Base-by-base conservation (phyloP, 2,113 vertebrate genomes). In the Podarcis muralis region DNA sequence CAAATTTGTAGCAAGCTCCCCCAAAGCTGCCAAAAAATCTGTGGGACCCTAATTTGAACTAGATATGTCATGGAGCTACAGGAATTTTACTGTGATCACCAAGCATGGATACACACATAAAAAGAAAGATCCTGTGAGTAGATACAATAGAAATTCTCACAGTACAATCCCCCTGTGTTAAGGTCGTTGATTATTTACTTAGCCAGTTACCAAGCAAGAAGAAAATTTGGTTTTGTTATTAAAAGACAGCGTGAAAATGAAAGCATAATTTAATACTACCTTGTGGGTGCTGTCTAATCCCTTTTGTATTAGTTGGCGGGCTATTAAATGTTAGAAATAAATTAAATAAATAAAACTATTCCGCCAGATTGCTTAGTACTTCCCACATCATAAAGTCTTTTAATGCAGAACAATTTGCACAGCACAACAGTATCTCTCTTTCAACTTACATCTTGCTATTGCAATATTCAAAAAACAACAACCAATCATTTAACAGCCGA, bases 401-500 rank as follows among this genome's bases (percentile, higher is more conserved):
- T 57, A 81, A 83, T 1, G 3, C 9, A 35, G 62, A 84, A 13
- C 15, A 37, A 83, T 32, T 87, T 62, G 43, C 90, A 91, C 81
- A 16, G 57, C 4, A 9, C 59, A 79, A 65, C 65, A 88, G 20
- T 0, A 57, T 3, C 3, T 84, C 66, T 1, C 43, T 86, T 66
- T 87, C 79, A 87, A n/a, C 23, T 43, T 53, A 74, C 88, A 69
- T 77, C 84, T 83, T 92, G 83, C 91, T 90, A 43, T 81, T 35
- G 69, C 85, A 92, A 84, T 76, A 87, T 79, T 43, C 43, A 88
- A 88, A 9, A 72, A 65, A 76, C 7, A 53, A 62, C 53, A 53
- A 65, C 53, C 83, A 91, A 86, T 93, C 92, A 92, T 93, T 94
- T 91, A 92, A 94, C 90, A 90, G 90, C 80, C 75, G 18, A 89